phyloP scores from a whole-genome alignment of 1,140 invertebrate species.

The Agrypnia vestita region DNA sequence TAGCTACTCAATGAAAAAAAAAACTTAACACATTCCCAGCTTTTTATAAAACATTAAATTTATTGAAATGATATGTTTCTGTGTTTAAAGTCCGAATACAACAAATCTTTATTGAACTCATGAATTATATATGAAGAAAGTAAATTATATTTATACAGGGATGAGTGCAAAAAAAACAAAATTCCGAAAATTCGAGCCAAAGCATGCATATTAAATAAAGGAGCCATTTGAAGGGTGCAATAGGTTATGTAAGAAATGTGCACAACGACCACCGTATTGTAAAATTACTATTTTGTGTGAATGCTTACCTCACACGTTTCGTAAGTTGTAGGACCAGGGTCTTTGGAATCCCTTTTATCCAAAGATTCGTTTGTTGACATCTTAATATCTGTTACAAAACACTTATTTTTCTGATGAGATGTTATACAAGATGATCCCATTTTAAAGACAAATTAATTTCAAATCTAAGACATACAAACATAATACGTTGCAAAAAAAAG shows the following conservation, averaged over 20 bases:
- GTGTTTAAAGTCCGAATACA: no score
- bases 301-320: conserved; percentile 42
- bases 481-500: conserved; percentile 10
- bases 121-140: no score
- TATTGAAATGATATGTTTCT: no score
- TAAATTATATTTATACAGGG: no score
- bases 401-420: conserved; percentile 10
- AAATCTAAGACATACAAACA: conserved; percentile 2
- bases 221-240: neutral
- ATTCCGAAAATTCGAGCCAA: no score
- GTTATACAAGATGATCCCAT: conserved; percentile 50
- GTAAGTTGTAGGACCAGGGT: conserved; percentile 20
- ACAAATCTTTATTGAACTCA: no score
- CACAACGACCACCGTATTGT: neutral
- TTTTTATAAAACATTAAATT: no score
- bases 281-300: neutral
- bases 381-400: conserved; percentile 37
- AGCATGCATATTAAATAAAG: no score
- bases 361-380: conserved; percentile 47
- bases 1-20: no score
- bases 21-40: no score
- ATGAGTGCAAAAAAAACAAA: no score
- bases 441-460: conserved; percentile 29
- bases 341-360: conserved; percentile 25
- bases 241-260: conserved; percentile 27